These are phyloP conservation scores for Thysanoteuthis rhombus DNA, from an alignment of 2,888 invertebrate genomes.

Conservation along the genomic window DNA sequence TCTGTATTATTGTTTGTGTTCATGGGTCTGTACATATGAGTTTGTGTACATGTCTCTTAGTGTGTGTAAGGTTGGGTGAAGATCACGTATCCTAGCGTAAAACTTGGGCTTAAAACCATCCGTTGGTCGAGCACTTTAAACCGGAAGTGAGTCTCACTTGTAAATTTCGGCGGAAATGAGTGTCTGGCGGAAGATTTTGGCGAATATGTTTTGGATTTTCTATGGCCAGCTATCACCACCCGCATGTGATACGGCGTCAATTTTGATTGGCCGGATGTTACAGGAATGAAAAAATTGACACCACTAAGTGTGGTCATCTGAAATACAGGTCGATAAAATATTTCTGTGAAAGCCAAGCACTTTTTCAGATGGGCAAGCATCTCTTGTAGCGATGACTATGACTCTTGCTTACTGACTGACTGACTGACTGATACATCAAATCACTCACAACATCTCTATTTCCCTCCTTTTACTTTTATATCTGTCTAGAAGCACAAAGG, in stretches of 20 bases:
- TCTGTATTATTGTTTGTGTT: no score
- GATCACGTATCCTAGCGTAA: neutral
- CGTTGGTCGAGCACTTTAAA: neutral
- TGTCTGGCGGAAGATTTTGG: neutral
- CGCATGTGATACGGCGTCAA: neutral
- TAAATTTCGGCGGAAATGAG: neutral
- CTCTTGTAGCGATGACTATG: no score
- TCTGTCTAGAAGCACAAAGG: no score
- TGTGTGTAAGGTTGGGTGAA: neutral
- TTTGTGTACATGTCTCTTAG: neutral
- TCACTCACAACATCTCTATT: no score
- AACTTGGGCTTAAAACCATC: neutral
- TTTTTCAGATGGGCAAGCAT: no score
- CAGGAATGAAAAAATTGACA: neutral
- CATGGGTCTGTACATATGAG: no score
- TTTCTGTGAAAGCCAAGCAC: no score
- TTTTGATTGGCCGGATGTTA: neutral
- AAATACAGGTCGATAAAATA: no score
- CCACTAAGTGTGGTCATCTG: neutral
- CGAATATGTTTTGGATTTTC: neutral
- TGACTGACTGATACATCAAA: no score
- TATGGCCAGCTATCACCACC: neutral
- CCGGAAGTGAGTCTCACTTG: neutral
- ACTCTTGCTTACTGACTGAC: no score
- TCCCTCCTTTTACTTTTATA: no score